Conservation (phyloP, 2,888 invertebrate species). For the Scrobipalpa atriplicella region DNA sequence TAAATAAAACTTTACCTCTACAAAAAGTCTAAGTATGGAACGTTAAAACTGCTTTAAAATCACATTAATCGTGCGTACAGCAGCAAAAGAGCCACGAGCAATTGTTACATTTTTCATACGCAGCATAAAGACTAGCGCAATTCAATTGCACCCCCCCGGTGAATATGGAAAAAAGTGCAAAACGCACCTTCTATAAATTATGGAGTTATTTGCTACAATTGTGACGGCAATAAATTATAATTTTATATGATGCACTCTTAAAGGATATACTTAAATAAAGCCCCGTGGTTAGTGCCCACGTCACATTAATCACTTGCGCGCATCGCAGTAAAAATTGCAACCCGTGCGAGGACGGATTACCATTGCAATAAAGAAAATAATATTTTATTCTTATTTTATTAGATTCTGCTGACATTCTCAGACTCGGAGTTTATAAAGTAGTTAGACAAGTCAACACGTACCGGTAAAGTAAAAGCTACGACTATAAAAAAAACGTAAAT, state of each 20-base stretch:
- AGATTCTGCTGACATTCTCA: not conserved
- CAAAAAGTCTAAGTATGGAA: no score
- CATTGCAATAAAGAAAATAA: constrained; percentile 8
- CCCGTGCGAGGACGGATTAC: constrained; percentile 7
- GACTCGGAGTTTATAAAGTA: not conserved
- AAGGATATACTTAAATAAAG: constrained; percentile 26
- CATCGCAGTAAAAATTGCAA: constrained; percentile 22
- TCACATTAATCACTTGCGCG: constrained; percentile 26
- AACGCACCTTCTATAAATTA: constrained; percentile 17
- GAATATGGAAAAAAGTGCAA: constrained; percentile 18
- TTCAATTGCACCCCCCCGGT: not conserved
- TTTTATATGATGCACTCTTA: constrained; percentile 23
- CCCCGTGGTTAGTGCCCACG: constrained; percentile 20
- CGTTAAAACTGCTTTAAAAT: not conserved
- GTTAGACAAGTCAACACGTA: not conserved
- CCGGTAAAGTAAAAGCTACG: not conserved
- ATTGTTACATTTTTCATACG: constrained; percentile 28
- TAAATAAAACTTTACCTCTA: no score
- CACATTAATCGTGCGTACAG: not conserved
- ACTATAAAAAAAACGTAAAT: constrained; percentile 4
- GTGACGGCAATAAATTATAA: constrained; percentile 24
- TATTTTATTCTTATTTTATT: constrained; percentile 6
- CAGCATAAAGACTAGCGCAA: constrained; percentile 15
- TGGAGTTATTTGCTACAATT: constrained; percentile 19
- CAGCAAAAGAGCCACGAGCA: constrained; percentile 3